Evolutionary conservation across 2,113 vertebrate species (phyloP).

Genomic region (Rhinopithecus roxellana): DNA sequence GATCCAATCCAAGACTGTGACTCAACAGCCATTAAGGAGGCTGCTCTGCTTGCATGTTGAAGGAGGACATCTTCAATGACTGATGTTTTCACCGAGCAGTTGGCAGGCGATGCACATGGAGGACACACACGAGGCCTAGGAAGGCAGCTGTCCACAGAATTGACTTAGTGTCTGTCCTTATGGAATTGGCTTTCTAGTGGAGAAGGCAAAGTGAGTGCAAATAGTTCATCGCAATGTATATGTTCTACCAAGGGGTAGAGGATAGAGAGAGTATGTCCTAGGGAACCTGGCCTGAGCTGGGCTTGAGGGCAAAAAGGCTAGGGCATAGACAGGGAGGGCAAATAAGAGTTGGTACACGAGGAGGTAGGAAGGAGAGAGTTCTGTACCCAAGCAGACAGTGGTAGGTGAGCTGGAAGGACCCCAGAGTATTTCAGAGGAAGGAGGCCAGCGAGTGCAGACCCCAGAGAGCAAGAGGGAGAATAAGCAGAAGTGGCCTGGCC

Average conservation of each 20-base stretch:
- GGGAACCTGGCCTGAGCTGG: neutral
- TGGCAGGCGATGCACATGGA: rapidly evolving
- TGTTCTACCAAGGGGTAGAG: no score
- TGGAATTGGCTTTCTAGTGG: neutral
- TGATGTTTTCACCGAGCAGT: neutral
- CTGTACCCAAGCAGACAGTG: neutral
- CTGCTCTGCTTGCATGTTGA: rapidly evolving
- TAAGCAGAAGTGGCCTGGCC: rapidly evolving
- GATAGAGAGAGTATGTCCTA: neutral
- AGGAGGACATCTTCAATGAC: neutral
- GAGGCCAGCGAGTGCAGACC: neutral
- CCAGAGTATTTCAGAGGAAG: neutral
- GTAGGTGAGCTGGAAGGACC: neutral
- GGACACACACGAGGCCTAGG: rapidly evolving
- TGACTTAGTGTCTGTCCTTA: neutral
- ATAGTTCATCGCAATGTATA: neutral
- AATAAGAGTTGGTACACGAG: neutral
- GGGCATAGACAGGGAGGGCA: neutral
- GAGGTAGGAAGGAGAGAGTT: neutral
- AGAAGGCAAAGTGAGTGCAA: neutral
- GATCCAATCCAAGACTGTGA: neutral
- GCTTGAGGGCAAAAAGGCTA: neutral
- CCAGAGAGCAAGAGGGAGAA: neutral
- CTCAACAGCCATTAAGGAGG: neutral
- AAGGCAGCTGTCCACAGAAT: neutral